Evolutionary conservation across 2,888 invertebrate species (phyloP).

Genomic region (Autographa pulchrina): DNA sequence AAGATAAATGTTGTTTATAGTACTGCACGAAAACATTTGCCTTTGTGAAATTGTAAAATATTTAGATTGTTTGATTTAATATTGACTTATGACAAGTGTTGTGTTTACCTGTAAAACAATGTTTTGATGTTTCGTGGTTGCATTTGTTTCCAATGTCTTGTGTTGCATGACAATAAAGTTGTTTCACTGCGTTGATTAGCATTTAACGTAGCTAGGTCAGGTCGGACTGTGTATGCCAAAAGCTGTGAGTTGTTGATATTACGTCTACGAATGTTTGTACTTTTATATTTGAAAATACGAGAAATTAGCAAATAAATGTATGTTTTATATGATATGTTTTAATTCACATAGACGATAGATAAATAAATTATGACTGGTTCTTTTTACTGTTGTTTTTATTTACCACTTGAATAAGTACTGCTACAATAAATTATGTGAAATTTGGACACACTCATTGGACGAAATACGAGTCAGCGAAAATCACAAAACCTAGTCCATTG

Average conservation of each 20-base stretch:
- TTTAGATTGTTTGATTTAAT: constrained; percentile 7
- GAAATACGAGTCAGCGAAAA: constrained; percentile 13
- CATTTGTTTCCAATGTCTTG: constrained; percentile 51
- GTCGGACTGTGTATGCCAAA: constrained; percentile 61
- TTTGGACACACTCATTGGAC: constrained; percentile 18
- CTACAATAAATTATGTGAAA: constrained; percentile 34
- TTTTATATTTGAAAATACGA: constrained; percentile 80
- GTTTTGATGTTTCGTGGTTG: constrained; percentile 41
- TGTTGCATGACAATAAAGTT: constrained; percentile 71
- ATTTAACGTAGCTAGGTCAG: constrained; percentile 64
- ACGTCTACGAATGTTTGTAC: constrained; percentile 81
- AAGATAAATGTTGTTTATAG: constrained; percentile 26
- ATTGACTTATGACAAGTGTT: constrained; percentile 21
- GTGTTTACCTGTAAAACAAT: constrained; percentile 27
- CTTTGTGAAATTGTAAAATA: neutral
- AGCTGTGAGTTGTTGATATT: constrained; percentile 63
- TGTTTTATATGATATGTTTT: constrained; percentile 81
- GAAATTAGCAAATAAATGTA: constrained; percentile 73
- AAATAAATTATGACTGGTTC: constrained; percentile 84
- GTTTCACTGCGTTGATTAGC: constrained; percentile 72
- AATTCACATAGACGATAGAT: constrained; percentile 75
- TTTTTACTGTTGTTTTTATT: constrained; percentile 61
- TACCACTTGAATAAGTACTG: constrained; percentile 41
- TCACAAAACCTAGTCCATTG: neutral
- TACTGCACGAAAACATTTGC: constrained; percentile 5